A percentile compares a stretch with the other conserved stretches of the same genome.
phyloP scores from a whole-genome alignment of 1,140 invertebrate species.

The Scaptomyza graminum region DNA sequence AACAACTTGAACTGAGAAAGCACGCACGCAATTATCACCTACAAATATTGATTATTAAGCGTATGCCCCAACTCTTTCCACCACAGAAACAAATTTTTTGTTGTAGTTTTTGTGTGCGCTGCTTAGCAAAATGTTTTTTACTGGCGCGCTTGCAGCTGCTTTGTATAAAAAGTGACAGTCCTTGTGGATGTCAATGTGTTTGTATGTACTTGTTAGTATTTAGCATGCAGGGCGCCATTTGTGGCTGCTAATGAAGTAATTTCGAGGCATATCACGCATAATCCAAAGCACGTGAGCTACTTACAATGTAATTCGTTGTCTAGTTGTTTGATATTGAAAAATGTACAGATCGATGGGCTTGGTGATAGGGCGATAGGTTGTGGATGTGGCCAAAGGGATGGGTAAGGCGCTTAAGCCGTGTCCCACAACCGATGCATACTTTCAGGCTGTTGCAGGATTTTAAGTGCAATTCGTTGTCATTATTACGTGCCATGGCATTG shows the following conservation, averaged over 20 bases:
- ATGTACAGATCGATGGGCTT: conserved; percentile 31
- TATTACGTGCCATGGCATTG: conserved; percentile 79
- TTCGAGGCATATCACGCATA: conserved; percentile 81
- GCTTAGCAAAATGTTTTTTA: conserved; percentile 43
- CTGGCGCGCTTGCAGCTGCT: conserved; percentile 42
- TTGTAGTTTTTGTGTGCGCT: conserved; percentile 50
- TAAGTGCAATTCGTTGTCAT: conserved; percentile 76
- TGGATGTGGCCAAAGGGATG: conserved; percentile 5
- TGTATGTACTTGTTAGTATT: conserved; percentile 48
- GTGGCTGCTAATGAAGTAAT: conserved; percentile 81
- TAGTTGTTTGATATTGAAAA: conserved; percentile 82
- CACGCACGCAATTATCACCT: conserved; percentile 79
- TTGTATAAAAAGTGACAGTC: conserved; percentile 77
- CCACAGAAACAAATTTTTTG: conserved; percentile 19
- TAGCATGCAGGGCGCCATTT: conserved; percentile 76
- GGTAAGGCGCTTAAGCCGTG: conserved; percentile 33
- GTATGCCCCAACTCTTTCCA: conserved; percentile 24
- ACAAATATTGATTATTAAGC: conserved; percentile 79
- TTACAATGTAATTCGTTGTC: conserved; percentile 82
- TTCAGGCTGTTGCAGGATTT: conserved; percentile 49
- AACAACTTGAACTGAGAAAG: conserved; percentile 36
- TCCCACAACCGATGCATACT: conserved; percentile 59
- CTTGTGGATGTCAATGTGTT: neutral
- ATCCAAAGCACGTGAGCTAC: conserved; percentile 80
- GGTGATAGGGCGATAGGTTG: no score